Percentiles rank a stretch among this genome's conserved stretches.
Conservation (phyloP, 1,140 invertebrate species). For the Aphaenogaster floridana region DNA sequence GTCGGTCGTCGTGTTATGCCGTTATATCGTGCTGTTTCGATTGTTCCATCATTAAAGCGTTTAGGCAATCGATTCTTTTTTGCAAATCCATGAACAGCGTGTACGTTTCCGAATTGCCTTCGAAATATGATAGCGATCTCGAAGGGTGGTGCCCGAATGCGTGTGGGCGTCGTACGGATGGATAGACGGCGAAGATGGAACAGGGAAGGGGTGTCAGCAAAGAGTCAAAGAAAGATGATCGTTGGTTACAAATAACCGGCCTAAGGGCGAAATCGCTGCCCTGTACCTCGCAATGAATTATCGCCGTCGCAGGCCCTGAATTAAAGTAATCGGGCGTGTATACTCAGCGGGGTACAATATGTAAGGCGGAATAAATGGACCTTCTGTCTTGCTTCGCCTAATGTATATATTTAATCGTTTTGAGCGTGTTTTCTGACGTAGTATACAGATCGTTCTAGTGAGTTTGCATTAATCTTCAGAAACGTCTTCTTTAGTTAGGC, state of each 20-base stretch:
- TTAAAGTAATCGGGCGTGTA: constrained; percentile 74
- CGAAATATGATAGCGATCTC: constrained; percentile 67
- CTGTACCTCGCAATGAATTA: constrained; percentile 73
- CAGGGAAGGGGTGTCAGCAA: constrained; percentile 45
- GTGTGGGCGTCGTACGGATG: constrained; percentile 69
- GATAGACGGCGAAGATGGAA: constrained; percentile 19
- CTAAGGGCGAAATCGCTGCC: constrained; percentile 71
- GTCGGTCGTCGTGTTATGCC: not conserved
- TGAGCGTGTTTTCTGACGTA: constrained; percentile 28
- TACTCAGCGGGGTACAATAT: constrained; percentile 54
- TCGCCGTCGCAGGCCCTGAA: constrained; percentile 73
- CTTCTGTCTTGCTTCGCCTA: not conserved
- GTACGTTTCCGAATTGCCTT: constrained; percentile 45
- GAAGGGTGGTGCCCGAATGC: constrained; percentile 51
- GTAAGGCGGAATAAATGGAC: constrained; percentile 58
- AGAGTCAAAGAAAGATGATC: constrained; percentile 38
- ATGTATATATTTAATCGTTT: constrained; percentile 53
- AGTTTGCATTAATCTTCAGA: constrained; percentile 35
- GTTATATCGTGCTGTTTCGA: not conserved
- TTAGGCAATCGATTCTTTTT: not conserved
- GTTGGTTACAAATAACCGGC: constrained; percentile 77
- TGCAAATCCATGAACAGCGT: not conserved
- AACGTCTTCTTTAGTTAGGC: constrained; percentile 43
- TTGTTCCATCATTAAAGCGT: constrained; percentile 1
- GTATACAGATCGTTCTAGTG: not conserved